Conservation (phyloP, 2,797 vertebrate genomes). For the Chloroceryle inda region DNA sequence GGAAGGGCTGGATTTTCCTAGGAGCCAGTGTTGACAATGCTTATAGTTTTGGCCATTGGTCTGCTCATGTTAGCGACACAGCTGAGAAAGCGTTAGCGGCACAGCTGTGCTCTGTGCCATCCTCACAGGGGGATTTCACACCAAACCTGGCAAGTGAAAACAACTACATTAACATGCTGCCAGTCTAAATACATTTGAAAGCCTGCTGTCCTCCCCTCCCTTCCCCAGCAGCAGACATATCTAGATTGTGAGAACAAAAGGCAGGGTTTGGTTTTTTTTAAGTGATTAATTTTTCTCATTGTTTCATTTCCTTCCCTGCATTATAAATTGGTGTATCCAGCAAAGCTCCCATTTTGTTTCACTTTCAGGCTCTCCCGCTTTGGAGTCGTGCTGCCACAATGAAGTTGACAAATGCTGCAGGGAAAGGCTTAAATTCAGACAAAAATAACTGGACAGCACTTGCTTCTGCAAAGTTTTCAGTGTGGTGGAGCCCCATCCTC, state of each 20-base stretch:
- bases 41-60: neutral
- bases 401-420: neutral
- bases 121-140: fast-evolving
- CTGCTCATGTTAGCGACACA: neutral
- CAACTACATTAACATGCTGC: neutral
- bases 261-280: neutral
- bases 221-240: neutral
- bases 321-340: neutral
- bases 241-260: neutral
- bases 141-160: neutral
- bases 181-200: neutral
- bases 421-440: neutral
- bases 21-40: neutral
- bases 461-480: neutral
- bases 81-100: neutral
- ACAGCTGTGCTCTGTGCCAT: neutral
- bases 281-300: neutral
- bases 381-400: neutral
- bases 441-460: neutral
- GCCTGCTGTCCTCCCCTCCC: neutral
- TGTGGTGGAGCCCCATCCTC: neutral
- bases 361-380: neutral
- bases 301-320: constrained; percentile 1
- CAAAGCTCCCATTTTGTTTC: neutral
- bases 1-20: neutral